Evolutionary conservation across 2,797 vertebrate genomes (phyloP), one percentile per base, ranked within the genome.

Genomic region (Orestias chungarensis): DNA sequence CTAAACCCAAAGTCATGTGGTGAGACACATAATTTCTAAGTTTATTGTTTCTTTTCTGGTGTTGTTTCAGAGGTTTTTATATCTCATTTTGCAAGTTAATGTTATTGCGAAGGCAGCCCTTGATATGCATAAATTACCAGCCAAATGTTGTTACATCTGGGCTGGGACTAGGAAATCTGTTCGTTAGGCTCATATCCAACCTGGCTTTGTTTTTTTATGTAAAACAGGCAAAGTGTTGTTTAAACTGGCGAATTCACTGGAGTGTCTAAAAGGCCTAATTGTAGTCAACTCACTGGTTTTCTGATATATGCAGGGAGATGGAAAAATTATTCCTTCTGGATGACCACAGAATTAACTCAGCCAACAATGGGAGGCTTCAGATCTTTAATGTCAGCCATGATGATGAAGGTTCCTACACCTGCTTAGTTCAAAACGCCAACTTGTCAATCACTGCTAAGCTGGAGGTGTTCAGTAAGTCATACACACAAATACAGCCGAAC

Each of bases 1-100:
- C 97, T 0, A 92, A 93, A 81, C 96, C 97, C 61, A 91, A 87
- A 15, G 88, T 96, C 52, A 87, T 88, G 83, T 97, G 97, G 97
- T 97, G 89, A 95, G 96, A 68, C 42, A 47, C n/a, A n/a, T n/a
- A 33, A 15, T 17, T 8, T 25, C 29, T 69, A 15, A 31, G 25
- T 50, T 47, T 67, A 7, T 25, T 2, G 57, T 52, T 12, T 61
- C 20, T 64, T n/a, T 55, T 68, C 25, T 31, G 47, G 18, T 40
- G 44, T 2, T 17, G 5, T 68, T n/a, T 73, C 25, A 23, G 27
- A 42, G 55, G 55, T 76, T 78, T 75, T 78, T 8, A 43, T 5
- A 64, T 75, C 71, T 62, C 40, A 78, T 73, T 70, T 77, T 27
- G 78, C 55, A 71, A 70, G 40, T 68, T 67, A 71, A 64, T 54